A percentile compares a stretch with the other conserved stretches of the same genome.
Conservation (phyloP, 2,797 vertebrate genomes). For the Poeciliopsis presidionis region DNA sequence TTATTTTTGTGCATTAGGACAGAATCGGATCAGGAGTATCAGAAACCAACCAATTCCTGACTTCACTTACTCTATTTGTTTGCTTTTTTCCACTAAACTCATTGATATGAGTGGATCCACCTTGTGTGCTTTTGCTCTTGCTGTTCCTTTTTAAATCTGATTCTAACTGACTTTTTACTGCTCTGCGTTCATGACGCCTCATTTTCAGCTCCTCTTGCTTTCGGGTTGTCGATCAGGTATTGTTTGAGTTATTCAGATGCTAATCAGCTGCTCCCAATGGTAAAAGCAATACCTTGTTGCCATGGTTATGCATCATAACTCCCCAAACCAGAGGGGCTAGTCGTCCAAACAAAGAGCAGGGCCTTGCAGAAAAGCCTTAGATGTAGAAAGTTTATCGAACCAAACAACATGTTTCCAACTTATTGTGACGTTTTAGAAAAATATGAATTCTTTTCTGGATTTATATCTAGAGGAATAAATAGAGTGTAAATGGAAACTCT, state of each 20-base stretch:
- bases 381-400: background rate
- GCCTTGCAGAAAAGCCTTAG: background rate
- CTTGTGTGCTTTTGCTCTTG: background rate
- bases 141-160: background rate
- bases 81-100: background rate
- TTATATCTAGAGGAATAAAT: background rate
- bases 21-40: background rate
- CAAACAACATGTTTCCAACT: background rate
- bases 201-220: background rate
- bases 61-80: background rate
- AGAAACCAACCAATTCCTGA: background rate
- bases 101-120: background rate
- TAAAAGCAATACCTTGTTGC: background rate
- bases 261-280: background rate
- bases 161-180: background rate
- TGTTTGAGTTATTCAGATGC: background rate
- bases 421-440: background rate
- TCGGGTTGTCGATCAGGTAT: background rate
- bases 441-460: background rate
- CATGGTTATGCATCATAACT: background rate
- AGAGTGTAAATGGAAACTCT: background rate
- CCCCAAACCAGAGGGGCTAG: background rate
- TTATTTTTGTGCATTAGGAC: background rate
- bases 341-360: background rate
- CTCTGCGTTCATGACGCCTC: background rate